Evolutionary conservation across 2,797 vertebrate genomes (phyloP).

Genomic region (Carduelis carduelis): DNA sequence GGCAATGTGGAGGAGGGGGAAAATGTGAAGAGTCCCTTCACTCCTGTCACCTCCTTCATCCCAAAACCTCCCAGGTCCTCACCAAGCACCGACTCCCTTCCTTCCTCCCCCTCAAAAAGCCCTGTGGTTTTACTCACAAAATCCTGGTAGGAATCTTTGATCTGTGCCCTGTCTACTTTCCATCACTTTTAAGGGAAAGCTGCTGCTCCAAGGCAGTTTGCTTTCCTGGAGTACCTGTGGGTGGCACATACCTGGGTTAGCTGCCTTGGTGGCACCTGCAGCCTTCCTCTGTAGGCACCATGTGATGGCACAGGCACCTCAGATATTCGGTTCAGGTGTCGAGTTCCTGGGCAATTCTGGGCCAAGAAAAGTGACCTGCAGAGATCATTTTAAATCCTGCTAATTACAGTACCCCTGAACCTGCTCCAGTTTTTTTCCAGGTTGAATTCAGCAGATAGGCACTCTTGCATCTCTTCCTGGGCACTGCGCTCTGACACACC

Average conservation of each 20-base stretch:
- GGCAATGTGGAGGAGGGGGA: background rate
- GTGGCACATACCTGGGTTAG: background rate
- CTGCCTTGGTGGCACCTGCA: background rate
- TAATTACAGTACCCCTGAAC: conserved; percentile 32
- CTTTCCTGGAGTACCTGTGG: background rate
- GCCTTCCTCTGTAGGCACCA: background rate
- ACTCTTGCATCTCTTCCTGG: background rate
- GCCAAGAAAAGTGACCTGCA: conserved; percentile 23
- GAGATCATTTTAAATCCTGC: conserved; percentile 23
- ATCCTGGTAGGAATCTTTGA: background rate
- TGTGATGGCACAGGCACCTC: background rate
- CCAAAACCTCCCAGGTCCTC: background rate
- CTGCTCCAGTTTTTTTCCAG: conserved; percentile 38
- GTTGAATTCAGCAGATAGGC: background rate
- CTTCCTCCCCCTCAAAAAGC: background rate
- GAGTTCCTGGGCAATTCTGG: background rate
- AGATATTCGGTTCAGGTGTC: background rate
- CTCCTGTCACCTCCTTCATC: background rate
- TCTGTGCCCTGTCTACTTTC: background rate
- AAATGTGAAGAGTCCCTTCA: background rate
- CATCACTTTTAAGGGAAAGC: background rate
- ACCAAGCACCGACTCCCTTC: background rate
- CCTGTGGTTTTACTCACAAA: background rate
- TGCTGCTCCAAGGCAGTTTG: background rate
- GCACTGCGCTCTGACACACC: background rate